Evolutionary conservation across 1,140 invertebrate genomes (phyloP), one percentile per base, ranked within the genome.

Genomic region (Antheraea pernyi): DNA sequence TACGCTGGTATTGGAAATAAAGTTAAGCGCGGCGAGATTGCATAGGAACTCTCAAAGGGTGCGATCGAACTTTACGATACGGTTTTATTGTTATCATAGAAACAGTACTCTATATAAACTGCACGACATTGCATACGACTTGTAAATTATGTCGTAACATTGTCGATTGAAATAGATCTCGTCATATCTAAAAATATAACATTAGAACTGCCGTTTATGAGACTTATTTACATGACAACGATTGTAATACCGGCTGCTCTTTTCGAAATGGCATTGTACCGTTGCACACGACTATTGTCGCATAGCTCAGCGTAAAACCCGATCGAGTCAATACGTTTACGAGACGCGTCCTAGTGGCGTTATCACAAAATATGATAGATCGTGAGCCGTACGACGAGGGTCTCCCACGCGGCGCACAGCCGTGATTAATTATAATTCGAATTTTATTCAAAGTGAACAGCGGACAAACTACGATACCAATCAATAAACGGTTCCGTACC

Each of bases 341-440:
- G 72, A 88, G 87, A 88, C 83, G 83, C 84, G 79, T 79, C 77
- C 83, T 84, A 85, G 84, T 90, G 82, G 87, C 86, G 87, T 91
- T 91, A 91, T 91, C 89, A 91, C 85, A 88, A 86, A 91, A 91
- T 91, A 91, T 91, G 89, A 91, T 91, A 91, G 89, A 91, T 91
- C 86, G 89, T 81, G 78, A 84, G 76, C 74, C 76, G 78, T 75
- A 80, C 75, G 82, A 83, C 88, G 82, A 82, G 83, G 85, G 82
- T 89, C 87, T 90, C 89, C 89, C 89, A 91, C 89, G 89, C 89
- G 80, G 77, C 74, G 78, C 81, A 78, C 81, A 78, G 74, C 76
- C 80, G 88, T 91, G 89, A 91, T 91, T 91, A 91, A 91, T 91
- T 89, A 91, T 91, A 91, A 91, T 91, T 91, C 88, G 88, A 91